These are phyloP conservation scores for Macrotrachela quadricornifera DNA, from an alignment of 1,140 invertebrate species.

Conservation along the genomic window DNA sequence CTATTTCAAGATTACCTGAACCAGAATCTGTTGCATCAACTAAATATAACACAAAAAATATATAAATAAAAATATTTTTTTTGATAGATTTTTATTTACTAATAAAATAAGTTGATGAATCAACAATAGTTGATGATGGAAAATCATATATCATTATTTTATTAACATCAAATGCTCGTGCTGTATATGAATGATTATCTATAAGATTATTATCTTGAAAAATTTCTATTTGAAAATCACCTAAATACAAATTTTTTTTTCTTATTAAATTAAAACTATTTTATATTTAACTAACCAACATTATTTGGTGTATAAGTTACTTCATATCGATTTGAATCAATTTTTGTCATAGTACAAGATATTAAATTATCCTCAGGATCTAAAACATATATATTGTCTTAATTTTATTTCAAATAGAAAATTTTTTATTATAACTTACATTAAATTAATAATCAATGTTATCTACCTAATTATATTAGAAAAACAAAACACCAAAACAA, in stretches of 20 bases:
- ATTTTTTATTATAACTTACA: too few relatives aligned
- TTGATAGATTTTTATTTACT: constrained; percentile 41
- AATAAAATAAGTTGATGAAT: constrained; percentile 72
- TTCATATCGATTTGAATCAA: constrained; percentile 10
- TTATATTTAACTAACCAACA: constrained; percentile 11
- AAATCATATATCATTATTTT: constrained; percentile 74
- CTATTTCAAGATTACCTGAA: not conserved
- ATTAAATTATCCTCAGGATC: too few relatives aligned
- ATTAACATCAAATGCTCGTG: constrained; percentile 79
- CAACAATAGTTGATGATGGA: constrained; percentile 53
- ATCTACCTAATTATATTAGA: too few relatives aligned
- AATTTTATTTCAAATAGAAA: too few relatives aligned
- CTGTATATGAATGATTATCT: constrained; percentile 72
- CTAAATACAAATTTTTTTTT: constrained; percentile 29
- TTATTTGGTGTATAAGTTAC: constrained; percentile 3
- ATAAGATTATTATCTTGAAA: constrained; percentile 56
- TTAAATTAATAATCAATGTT: too few relatives aligned
- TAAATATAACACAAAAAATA: not conserved
- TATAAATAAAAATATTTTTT: too few relatives aligned
- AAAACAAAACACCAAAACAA: not conserved
- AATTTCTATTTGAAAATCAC: constrained; percentile 75
- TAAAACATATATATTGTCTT: too few relatives aligned
- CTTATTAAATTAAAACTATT: constrained; percentile 8
- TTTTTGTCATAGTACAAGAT: constrained; percentile 9
- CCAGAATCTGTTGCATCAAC: not conserved